Conservation (phyloP, 2,888 invertebrate species). For the Sphinx pinastri region DNA sequence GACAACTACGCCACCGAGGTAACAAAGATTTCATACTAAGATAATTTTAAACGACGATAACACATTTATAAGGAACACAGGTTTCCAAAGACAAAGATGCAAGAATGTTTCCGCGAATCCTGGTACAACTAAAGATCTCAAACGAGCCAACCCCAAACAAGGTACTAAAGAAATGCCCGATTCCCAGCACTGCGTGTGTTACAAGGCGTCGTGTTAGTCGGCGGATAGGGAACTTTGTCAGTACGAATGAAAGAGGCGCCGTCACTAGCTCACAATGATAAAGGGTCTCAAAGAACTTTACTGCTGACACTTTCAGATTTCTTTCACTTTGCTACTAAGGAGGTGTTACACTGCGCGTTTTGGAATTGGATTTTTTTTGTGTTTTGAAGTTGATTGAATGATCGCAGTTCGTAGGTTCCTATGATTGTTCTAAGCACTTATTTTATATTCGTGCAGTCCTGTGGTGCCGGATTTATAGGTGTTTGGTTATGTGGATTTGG, state of each 20-base stretch:
- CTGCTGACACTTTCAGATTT: constrained; percentile 60
- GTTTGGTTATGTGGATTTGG: too few species aligned
- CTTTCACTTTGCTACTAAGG: constrained; percentile 46
- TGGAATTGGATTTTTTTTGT: background rate
- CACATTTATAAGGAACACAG: background rate
- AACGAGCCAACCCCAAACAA: background rate
- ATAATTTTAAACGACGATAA: too few species aligned
- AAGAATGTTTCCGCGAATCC: background rate
- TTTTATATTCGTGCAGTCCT: too few species aligned
- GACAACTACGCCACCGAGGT: too few species aligned
- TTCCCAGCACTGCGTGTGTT: constrained; percentile 14
- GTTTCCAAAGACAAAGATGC: too few species aligned
- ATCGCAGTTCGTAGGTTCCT: background rate
- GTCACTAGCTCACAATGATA: constrained; percentile 48
- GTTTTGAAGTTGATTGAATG: background rate
- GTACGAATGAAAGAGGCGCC: constrained; percentile 50
- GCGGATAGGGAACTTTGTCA: constrained; percentile 48
- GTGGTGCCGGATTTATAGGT: too few species aligned
- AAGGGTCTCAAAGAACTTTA: constrained; percentile 58
- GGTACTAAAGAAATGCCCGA: background rate
- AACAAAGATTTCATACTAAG: too few species aligned
- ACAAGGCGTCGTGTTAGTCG: constrained; percentile 24
- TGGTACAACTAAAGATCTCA: background rate
- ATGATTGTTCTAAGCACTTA: too few species aligned
- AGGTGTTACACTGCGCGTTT: constrained; percentile 20